phyloP scores from a whole-genome alignment of 2,113 vertebrate genomes.

The Cynocephalus volans region DNA sequence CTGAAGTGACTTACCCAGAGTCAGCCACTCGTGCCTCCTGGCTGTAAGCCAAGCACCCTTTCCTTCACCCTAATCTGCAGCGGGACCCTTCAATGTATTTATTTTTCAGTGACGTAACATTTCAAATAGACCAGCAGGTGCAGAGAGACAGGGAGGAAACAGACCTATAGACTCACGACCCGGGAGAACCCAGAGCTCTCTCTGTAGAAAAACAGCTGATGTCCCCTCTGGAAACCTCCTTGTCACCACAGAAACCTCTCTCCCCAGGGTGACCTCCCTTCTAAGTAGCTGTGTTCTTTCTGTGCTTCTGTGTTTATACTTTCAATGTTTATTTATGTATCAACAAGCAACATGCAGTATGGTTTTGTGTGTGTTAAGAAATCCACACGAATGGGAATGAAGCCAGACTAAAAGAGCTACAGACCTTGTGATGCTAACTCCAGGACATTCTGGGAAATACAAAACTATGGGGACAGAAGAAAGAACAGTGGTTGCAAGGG shows the following conservation, averaged over 20 bases:
- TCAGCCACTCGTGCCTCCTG: fast-evolving
- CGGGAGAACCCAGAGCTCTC: too few relatives aligned
- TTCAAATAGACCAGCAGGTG: neutral
- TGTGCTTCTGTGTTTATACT: fast-evolving
- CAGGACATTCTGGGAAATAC: fast-evolving
- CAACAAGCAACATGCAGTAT: too few relatives aligned
- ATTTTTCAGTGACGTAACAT: neutral
- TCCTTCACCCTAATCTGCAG: fast-evolving
- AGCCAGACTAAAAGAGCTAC: fast-evolving
- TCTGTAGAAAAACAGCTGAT: neutral
- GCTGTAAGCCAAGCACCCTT: neutral
- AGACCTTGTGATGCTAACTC: fast-evolving
- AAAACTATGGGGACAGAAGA: too few relatives aligned
- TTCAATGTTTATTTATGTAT: neutral
- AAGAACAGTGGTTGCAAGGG: neutral
- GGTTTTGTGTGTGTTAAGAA: neutral
- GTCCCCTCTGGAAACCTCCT: neutral
- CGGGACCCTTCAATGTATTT: neutral
- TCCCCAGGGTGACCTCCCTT: too few relatives aligned
- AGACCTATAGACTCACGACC: too few relatives aligned
- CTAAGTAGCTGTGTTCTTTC: fast-evolving
- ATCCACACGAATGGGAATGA: neutral
- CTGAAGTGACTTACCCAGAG: neutral
- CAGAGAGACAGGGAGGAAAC: neutral
- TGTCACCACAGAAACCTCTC: too few relatives aligned